Conservation (phyloP, 2,797 vertebrate species). For the Myripristis jacobus region DNA sequence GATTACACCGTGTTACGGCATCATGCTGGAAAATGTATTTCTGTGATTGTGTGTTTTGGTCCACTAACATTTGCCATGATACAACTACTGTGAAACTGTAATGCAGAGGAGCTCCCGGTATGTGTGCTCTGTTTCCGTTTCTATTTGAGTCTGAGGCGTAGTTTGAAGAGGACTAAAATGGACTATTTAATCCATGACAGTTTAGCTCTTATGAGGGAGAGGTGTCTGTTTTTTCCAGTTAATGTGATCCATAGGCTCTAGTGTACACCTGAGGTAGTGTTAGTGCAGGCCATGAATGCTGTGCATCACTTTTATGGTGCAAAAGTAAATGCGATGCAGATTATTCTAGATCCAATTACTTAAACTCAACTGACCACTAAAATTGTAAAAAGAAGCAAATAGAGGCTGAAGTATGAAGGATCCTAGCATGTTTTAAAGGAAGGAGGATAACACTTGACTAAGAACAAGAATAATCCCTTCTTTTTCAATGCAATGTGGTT, state of each 20-base stretch:
- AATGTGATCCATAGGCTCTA: constrained; percentile 41
- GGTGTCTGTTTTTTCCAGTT: constrained; percentile 14
- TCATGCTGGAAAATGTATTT: constrained; percentile 15
- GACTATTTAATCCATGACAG: constrained; percentile 13
- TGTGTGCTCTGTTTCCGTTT: constrained; percentile 3
- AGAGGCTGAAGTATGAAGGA: not conserved
- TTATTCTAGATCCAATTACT: constrained; percentile 30
- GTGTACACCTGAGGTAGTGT: constrained; percentile 80
- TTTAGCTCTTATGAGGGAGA: not conserved
- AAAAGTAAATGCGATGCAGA: constrained; percentile 20
- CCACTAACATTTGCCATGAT: not conserved
- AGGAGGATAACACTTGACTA: not conserved
- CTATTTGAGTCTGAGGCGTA: constrained; percentile 7
- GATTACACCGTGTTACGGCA: constrained; percentile 37
- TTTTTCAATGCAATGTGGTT: constrained; percentile 5
- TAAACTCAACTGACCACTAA: constrained; percentile 20
- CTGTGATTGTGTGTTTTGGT: constrained; percentile 15
- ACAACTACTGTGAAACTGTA: not conserved
- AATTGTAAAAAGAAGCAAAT: constrained; percentile 3
- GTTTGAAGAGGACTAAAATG: constrained; percentile 7
- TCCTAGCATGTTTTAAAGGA: not conserved
- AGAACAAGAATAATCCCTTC: not conserved
- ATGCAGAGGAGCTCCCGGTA: constrained; percentile 13
- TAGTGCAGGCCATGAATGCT: constrained; percentile 65
- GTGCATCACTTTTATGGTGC: constrained; percentile 21